Evolutionary conservation across 2,113 vertebrate genomes (phyloP).

Genomic region (Nothobranchius furzeri): DNA sequence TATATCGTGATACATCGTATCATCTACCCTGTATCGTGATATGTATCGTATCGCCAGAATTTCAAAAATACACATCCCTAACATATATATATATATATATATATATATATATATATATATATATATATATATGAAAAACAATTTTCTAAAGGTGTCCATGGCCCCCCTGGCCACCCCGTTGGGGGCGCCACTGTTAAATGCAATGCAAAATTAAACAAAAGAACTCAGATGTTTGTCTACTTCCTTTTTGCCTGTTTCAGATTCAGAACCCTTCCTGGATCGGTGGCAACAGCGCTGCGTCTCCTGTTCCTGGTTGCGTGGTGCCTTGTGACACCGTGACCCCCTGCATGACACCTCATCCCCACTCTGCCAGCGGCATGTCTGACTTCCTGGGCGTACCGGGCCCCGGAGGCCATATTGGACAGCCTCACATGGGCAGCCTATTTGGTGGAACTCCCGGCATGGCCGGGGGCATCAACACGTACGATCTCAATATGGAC

Average conservation of each 20-base stretch:
- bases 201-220: too few species aligned
- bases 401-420: slow-evolving; percentile 85
- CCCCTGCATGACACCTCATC: slow-evolving; percentile 96
- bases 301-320: slow-evolving; percentile 92
- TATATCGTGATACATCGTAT: too few species aligned
- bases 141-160: too few species aligned
- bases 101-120: too few species aligned
- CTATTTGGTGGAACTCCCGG: slow-evolving; percentile 87
- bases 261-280: slow-evolving; percentile 99
- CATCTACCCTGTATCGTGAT: too few species aligned
- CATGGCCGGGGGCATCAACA: slow-evolving; percentile 88
- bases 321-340: slow-evolving; percentile 94
- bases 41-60: too few species aligned
- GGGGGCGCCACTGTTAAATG: too few species aligned
- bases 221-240: too few species aligned
- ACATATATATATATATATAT: too few species aligned
- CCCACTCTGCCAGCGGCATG: slow-evolving; percentile 86
- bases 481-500: slow-evolving; percentile 94
- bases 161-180: too few species aligned
- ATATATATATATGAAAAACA: too few species aligned
- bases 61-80: too few species aligned
- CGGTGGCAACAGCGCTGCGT: slow-evolving; percentile 86
- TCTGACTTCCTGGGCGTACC: slow-evolving; percentile 92
- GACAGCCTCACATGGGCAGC: slow-evolving; percentile 94
- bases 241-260: slow-evolving; percentile 67